A percentile compares a stretch with the other conserved stretches of the same genome.
Evolutionary conservation across 1,140 invertebrate species (phyloP).

Genomic region (Phortica variegata): DNA sequence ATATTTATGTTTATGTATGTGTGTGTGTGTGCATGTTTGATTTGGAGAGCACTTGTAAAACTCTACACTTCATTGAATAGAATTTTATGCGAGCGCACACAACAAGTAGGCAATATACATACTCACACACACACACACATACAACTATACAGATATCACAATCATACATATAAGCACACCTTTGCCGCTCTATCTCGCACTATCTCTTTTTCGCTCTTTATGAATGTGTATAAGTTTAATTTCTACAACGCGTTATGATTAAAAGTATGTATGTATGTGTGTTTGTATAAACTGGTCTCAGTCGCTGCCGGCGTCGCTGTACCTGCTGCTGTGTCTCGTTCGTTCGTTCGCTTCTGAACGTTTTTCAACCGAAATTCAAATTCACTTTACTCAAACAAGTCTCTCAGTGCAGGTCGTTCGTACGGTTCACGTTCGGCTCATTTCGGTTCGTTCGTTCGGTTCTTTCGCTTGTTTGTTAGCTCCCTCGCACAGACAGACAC

Average conservation of each 20-base stretch:
- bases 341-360: not conserved
- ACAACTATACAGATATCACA: slow-evolving; percentile 14
- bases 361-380: slow-evolving; percentile 10
- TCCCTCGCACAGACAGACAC: not conserved
- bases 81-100: too few relatives aligned
- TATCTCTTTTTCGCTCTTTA: slow-evolving; percentile 1
- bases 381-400: slow-evolving; percentile 6
- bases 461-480: not conserved
- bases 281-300: slow-evolving; percentile 3
- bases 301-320: slow-evolving; percentile 18
- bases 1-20: too few relatives aligned
- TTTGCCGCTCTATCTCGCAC: slow-evolving; percentile 1
- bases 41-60: too few relatives aligned
- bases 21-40: too few relatives aligned
- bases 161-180: slow-evolving; percentile 20
- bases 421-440: slow-evolving; percentile 5
- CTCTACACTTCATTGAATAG: too few relatives aligned
- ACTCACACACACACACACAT: not conserved
- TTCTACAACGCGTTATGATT: slow-evolving; percentile 10
- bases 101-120: slow-evolving; percentile 6
- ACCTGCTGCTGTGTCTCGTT: slow-evolving; percentile 20
- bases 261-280: slow-evolving; percentile 1
- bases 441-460: too few relatives aligned
- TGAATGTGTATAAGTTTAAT: slow-evolving; percentile 22
- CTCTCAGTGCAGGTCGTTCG: slow-evolving; percentile 6